These are phyloP conservation scores for Lanius ludovicianus DNA, from an alignment of 2,113 vertebrate genomes.

Conservation along the genomic window DNA sequence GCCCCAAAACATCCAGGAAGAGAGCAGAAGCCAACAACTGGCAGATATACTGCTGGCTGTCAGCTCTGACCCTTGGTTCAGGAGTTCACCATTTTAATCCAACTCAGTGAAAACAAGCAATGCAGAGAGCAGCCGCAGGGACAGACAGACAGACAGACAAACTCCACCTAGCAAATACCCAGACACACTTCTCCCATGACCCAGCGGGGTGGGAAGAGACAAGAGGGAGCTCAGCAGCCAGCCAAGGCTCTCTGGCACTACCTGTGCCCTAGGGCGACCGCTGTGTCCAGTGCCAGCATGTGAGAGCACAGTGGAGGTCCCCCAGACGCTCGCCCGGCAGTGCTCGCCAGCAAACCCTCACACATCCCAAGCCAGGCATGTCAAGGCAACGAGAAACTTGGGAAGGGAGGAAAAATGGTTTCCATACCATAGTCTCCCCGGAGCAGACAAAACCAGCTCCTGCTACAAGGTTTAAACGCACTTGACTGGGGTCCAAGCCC, in stretches of 20 bases:
- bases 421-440: not conserved
- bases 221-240: not conserved
- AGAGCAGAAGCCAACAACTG: not conserved
- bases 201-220: fast-evolving
- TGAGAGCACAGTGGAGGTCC: fast-evolving
- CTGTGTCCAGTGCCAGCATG: fast-evolving
- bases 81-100: conserved; percentile 42
- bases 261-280: fast-evolving
- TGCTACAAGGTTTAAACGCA: conserved; percentile 10
- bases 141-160: not conserved
- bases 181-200: not conserved
- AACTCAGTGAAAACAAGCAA: not conserved
- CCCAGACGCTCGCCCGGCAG: fast-evolving
- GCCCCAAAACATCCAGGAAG: not conserved
- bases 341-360: not conserved
- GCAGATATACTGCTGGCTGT: not conserved
- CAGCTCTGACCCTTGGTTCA: not conserved
- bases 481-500: conserved; percentile 55
- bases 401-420: conserved; percentile 33
- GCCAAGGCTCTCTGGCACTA: not conserved
- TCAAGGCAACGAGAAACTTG: not conserved
- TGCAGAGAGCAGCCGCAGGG: fast-evolving
- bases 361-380: not conserved
- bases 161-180: not conserved
- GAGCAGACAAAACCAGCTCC: conserved; percentile 50